These are phyloP conservation scores for Stenchaetothrips biformis DNA, from an alignment of 2,888 invertebrate genomes.

Conservation along the genomic window DNA sequence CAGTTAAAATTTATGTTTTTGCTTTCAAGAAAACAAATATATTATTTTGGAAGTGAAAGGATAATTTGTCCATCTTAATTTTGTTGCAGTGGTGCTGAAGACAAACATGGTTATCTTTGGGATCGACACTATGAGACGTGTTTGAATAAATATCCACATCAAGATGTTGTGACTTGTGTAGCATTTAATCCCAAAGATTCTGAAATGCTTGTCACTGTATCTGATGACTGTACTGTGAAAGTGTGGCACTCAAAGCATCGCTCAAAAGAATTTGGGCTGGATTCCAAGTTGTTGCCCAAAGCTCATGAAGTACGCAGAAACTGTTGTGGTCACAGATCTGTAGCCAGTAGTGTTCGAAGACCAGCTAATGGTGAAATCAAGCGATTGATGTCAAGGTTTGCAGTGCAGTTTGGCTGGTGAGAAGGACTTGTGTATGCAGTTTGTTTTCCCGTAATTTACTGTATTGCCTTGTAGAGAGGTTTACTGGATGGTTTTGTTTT, in stretches of 20 bases:
- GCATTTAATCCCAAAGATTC: conserved; percentile 77
- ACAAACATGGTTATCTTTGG: conserved; percentile 77
- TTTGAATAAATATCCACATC: conserved; percentile 67
- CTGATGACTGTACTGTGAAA: conserved; percentile 75
- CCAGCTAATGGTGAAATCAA: conserved; percentile 8
- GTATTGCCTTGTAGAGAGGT: no score
- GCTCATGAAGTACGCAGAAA: conserved; percentile 47
- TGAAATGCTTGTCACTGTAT: conserved; percentile 75
- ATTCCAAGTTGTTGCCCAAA: conserved; percentile 45
- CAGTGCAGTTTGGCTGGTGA: not conserved
- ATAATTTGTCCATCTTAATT: not conserved
- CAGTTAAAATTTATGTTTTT: conserved; percentile 26
- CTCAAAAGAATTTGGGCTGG: conserved; percentile 47
- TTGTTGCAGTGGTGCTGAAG: conserved; percentile 70
- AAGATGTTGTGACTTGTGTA: conserved; percentile 77
- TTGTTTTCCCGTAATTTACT: no score
- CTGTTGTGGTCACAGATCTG: not conserved
- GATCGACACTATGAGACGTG: conserved; percentile 77
- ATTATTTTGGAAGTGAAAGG: conserved; percentile 9
- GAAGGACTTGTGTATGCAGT: no score
- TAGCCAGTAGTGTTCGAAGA: not conserved
- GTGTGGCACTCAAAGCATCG: conserved; percentile 52
- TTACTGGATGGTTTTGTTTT: no score
- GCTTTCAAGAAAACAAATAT: not conserved
- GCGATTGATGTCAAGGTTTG: conserved; percentile 1